Evolutionary conservation across 1,140 invertebrate species (phyloP), one percentile per base, ranked within the genome.

Genomic region (Gryon sp.): DNA sequence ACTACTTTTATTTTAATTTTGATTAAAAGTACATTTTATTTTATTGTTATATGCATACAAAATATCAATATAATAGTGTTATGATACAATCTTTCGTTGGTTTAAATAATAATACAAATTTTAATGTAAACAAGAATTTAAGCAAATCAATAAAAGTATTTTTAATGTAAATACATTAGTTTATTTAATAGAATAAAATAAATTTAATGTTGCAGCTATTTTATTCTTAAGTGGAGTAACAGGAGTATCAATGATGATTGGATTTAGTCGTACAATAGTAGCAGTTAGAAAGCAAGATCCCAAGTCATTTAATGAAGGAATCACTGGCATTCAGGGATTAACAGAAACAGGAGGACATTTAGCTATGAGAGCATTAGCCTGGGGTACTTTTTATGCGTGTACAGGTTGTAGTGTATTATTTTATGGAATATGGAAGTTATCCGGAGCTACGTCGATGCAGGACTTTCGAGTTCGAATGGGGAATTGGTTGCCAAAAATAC

Each of bases 381-480:
- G 94, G 93, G 97, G 96, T 1, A 95, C 95, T 2, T 80, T 97
- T 1, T 97, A 96, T 88, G 95, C 97, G 0, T 89, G 96, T 9
- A 89, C 93, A 26, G 96, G 96, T 7, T 95, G 95, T 75, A 91
- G 94, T 8, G 82, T 95, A 38, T 87, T 98, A 52, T 95, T 93
- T 84, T 97, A 93, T 87, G 91, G 92, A 7, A 92, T 97, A 55
- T 98, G 96, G 95, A 98, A 97, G 90, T 78, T 96, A 4, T 93
- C 95, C 22, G 96, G 96, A 66, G 96, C 95, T 20, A 92, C 92
- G 78, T 92, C 94, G 91, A 93, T 95, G 83, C 86, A 92, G 78
- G 94, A 95, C 62, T 95, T 95, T 83, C 89, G 93, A 69, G 38
- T 89, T 19, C 94, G 92, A 90, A 92, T 94, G 90, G 94, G 93